Evolutionary conservation across 2,113 vertebrate genomes (phyloP).

Genomic region (Abramis brama): DNA sequence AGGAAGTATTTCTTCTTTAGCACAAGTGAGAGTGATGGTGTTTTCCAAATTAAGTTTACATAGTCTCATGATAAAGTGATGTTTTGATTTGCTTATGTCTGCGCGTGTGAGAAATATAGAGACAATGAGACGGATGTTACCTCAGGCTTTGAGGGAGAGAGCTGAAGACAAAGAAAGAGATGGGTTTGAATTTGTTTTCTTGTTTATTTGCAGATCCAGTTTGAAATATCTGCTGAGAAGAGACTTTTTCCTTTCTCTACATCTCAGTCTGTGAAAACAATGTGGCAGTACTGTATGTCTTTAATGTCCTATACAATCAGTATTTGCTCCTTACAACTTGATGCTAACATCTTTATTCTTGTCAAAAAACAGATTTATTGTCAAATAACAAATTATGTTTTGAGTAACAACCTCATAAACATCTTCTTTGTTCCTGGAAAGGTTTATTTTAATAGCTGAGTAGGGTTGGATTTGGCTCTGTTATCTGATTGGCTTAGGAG

Average conservation of each 20-base stretch:
- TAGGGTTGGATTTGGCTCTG: not conserved
- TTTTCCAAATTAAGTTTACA: slow-evolving; percentile 19
- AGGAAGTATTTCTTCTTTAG: slow-evolving; percentile 4
- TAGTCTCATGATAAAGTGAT: not conserved
- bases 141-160: not conserved
- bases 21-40: slow-evolving; percentile 21
- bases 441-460: not conserved
- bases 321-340: not conserved
- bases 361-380: not conserved
- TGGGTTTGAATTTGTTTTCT: slow-evolving; percentile 7
- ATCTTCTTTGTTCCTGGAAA: slow-evolving; percentile 11
- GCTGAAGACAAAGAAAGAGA: not conserved
- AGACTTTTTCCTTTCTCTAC: slow-evolving; percentile 11
- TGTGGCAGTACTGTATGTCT: not conserved
- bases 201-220: slow-evolving; percentile 51
- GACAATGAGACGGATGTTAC: not conserved
- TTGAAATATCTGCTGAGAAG: slow-evolving; percentile 33
- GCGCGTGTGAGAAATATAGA: not conserved
- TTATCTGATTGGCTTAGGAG: slow-evolving; percentile 45
- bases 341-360: not conserved
- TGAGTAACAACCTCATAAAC: not conserved
- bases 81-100: slow-evolving; percentile 2
- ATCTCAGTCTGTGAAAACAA: not conserved
- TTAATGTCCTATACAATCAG: not conserved
- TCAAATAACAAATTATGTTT: not conserved